Conservation (phyloP, 2,888 invertebrate genomes). For the Cecidostiba fungosa region DNA sequence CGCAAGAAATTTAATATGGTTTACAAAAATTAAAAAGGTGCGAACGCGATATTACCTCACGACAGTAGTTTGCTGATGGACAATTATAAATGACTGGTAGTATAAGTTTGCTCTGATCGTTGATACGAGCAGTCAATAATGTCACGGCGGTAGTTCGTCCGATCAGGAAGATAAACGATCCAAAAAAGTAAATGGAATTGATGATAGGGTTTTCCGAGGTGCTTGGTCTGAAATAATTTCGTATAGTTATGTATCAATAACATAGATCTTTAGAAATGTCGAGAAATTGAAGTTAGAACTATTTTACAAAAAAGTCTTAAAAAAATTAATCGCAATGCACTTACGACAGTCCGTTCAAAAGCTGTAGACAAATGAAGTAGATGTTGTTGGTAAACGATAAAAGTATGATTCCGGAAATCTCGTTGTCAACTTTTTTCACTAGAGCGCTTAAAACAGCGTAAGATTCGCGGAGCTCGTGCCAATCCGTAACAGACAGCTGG, state of each 20-base stretch:
- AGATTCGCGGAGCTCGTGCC: slow-evolving; percentile 85
- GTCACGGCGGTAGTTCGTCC: slow-evolving; percentile 80
- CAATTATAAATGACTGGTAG: slow-evolving; percentile 80
- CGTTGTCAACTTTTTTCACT: slow-evolving; percentile 83
- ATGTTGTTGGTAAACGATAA: slow-evolving; percentile 87
- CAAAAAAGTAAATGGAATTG: slow-evolving; percentile 80
- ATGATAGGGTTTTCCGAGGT: slow-evolving; percentile 63
- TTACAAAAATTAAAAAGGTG: no score
- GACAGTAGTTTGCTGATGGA: slow-evolving; percentile 78
- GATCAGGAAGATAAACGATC: slow-evolving; percentile 81
- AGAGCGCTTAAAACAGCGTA: slow-evolving; percentile 84
- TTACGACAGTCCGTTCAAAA: slow-evolving; percentile 86
- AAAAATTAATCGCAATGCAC: slow-evolving; percentile 65
- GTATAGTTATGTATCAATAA: neutral
- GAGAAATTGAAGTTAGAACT: no score
- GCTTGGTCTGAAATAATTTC: slow-evolving; percentile 63
- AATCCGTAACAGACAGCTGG: slow-evolving; percentile 77
- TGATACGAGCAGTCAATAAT: slow-evolving; percentile 80
- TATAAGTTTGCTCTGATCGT: slow-evolving; percentile 79
- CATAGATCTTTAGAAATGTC: no score
- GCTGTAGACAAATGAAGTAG: slow-evolving; percentile 87
- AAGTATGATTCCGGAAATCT: slow-evolving; percentile 84
- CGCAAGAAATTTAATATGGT: no score
- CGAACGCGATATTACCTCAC: slow-evolving; percentile 77
- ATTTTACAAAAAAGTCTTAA: neutral